Conservation (phyloP, 2,797 vertebrate species). For the Botia almorhae region DNA sequence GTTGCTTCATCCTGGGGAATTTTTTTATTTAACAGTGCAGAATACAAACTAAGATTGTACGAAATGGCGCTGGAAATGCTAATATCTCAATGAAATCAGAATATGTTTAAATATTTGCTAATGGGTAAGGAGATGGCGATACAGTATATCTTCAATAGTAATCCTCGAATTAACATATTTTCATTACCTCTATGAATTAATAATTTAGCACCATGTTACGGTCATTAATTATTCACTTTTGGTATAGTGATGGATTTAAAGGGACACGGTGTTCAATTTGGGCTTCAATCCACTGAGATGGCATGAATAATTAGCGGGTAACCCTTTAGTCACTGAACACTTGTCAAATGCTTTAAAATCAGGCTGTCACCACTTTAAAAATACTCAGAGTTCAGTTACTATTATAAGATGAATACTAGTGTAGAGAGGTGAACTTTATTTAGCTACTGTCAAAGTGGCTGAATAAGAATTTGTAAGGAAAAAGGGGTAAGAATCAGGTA, state of each 20-base stretch:
- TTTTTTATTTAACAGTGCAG: background rate
- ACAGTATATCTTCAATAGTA: no score
- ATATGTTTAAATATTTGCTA: constrained; percentile 87
- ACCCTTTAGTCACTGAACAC: constrained; percentile 46
- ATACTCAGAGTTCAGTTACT: constrained; percentile 40
- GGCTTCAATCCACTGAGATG: constrained; percentile 73
- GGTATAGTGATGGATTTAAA: constrained; percentile 80
- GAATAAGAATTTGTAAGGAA: no score
- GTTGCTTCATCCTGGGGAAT: constrained; percentile 64
- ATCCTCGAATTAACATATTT: constrained; percentile 90
- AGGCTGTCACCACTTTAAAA: constrained; percentile 29
- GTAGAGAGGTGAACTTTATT: background rate
- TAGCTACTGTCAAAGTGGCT: background rate
- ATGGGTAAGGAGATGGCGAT: no score
- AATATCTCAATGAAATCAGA: constrained; percentile 82
- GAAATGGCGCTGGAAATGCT: constrained; percentile 48
- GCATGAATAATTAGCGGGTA: constrained; percentile 76
- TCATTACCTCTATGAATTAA: constrained; percentile 88
- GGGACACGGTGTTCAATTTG: constrained; percentile 77
- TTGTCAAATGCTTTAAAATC: constrained; percentile 51
- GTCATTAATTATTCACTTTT: constrained; percentile 81
- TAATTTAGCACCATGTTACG: constrained; percentile 84
- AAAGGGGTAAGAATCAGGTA: no score
- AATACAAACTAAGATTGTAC: background rate
- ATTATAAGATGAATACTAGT: constrained; percentile 15